Base-by-base conservation (phyloP, 2,113 vertebrate genomes). In the Chaetorhynchus papuensis region DNA sequence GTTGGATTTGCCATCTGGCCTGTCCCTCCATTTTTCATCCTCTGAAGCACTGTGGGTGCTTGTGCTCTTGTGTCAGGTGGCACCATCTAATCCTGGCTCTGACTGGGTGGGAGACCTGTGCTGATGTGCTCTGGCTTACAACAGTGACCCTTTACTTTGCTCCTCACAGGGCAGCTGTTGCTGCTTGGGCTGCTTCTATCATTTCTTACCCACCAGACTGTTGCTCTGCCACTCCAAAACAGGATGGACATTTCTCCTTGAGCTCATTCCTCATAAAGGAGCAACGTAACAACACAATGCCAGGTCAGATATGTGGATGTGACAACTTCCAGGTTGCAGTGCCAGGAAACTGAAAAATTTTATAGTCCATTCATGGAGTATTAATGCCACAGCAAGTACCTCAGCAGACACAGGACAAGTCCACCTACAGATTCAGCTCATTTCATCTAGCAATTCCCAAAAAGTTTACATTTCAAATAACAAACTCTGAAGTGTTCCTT, bases 291-390 rank as follows among this genome's bases (percentile, higher is more conserved):
- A 69, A 44, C 52, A 41, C 0, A 1, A 19, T 63, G 45, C 15
- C 35, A 44, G 7, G 56, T 21, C 0, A 0, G 13, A 44, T 53
- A 16, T 11, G 56, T 26, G 45, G 52, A 63, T 2, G 1, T 47
- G 44, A 56, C 33, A 65, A 45, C 23, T 30, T 71, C 42, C 75
- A 79, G 26, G n/a, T 13, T 79, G 13, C 47, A 76, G 3, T 42
- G 10, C 16, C n/a, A 71, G 30, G 24, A 30, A 47, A 39, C 17
- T 21, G 50, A 75, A 47, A 8, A 39, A 37, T 37, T 90, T 87
- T 24, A 8, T 18, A 35, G 33, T 37, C 33, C 23, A 11, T 66
- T 53, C 23, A 42, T 4, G 7, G 44, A 60, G 45, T 10, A 44
- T 13, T n/a, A 57, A 72, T 49, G n/a, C 18, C 23, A 44, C 13